phyloP scores from a whole-genome alignment of 37 sponge, comb jelly and placozoan species.

The Hormiphora californensis region DNA sequence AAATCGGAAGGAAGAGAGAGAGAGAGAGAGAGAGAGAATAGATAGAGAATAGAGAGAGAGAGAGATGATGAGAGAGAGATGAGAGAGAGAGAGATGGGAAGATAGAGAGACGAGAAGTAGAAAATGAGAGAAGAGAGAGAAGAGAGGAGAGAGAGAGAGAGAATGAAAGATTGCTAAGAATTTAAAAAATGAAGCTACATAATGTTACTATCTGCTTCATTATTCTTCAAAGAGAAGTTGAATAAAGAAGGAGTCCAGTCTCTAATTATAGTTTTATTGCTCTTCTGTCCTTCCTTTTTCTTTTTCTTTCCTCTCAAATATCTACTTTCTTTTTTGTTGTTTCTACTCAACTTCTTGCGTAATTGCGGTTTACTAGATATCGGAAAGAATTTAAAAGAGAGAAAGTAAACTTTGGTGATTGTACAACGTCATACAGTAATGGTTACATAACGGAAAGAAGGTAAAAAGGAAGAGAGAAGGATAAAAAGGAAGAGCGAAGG shows the following conservation, averaged over 20 bases:
- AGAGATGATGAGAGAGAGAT: no score
- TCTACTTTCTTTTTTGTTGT: background rate
- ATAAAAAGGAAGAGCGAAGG: background rate
- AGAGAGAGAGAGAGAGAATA: constrained; percentile 18
- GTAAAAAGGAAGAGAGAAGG: no score
- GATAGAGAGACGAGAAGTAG: background rate
- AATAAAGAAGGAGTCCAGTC: no score
- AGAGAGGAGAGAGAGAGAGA: background rate
- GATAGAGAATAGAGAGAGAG: no score
- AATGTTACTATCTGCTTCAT: background rate
- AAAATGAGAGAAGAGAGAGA: background rate
- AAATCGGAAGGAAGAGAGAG: constrained; percentile 3
- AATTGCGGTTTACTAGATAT: no score
- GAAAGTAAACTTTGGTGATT: no score
- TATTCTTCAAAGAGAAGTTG: background rate
- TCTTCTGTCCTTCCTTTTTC: background rate
- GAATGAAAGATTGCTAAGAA: background rate
- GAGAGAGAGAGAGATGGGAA: background rate
- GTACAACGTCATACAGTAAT: no score
- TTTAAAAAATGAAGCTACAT: background rate
- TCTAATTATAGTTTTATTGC: no score
- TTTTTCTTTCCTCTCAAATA: background rate
- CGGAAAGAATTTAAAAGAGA: no score
- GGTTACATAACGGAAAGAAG: no score
- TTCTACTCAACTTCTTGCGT: background rate